Conservation (phyloP, 2,797 vertebrate genomes). For the Alexandromys oeconomus region DNA sequence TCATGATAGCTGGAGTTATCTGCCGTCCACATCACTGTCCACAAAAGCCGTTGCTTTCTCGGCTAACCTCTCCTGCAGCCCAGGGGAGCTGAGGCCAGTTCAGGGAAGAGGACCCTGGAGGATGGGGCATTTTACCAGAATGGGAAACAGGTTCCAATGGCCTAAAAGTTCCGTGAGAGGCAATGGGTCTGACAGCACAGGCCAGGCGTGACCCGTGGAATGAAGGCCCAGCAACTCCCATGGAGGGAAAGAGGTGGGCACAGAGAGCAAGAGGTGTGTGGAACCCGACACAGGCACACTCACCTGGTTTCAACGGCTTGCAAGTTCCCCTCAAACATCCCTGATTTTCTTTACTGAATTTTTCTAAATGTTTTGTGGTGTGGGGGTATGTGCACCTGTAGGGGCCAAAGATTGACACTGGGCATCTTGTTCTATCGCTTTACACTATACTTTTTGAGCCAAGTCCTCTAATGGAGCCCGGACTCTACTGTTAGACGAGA, state of each 20-base stretch:
- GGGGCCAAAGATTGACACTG: not conserved
- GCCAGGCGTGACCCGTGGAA: conserved; percentile 41
- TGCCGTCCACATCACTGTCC: conserved; percentile 73
- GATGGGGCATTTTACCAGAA: conserved; percentile 80
- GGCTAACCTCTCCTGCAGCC: conserved; percentile 67
- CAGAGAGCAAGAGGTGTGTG: not conserved
- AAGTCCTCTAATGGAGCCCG: not conserved
- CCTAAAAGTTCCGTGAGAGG: conserved; percentile 63
- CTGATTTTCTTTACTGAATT: not conserved
- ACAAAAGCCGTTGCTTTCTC: conserved; percentile 71
- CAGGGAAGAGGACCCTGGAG: conserved; percentile 61
- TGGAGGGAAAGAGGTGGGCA: not conserved
- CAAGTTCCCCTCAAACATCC: not conserved
- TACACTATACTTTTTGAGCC: not conserved
- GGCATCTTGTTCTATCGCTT: not conserved
- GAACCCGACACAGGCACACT: not conserved
- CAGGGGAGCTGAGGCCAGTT: conserved; percentile 71
- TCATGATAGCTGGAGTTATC: conserved; percentile 84
- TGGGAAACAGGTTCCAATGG: conserved; percentile 72
- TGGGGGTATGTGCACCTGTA: not conserved
- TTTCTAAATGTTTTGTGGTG: not conserved
- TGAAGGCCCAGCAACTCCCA: not conserved
- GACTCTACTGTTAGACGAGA: not conserved
- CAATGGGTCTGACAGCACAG: conserved; percentile 42
- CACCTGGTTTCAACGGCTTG: not conserved